phyloP scores from a whole-genome alignment of 1,140 invertebrate genomes.

The Halyomorpha halys region DNA sequence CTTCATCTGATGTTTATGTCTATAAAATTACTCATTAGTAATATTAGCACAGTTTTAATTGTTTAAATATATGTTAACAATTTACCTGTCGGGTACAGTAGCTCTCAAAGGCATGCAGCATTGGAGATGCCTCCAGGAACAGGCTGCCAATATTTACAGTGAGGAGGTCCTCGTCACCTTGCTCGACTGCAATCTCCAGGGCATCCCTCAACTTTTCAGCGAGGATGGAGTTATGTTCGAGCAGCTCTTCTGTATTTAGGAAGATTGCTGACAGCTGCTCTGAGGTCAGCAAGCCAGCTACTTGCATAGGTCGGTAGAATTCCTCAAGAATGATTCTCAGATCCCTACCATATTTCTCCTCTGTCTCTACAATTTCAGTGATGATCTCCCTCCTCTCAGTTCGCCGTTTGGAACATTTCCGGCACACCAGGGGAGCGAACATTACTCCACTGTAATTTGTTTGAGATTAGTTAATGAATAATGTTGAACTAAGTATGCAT shows the following conservation, averaged over 20 bases:
- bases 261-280: slow-evolving; percentile 83
- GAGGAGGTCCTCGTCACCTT: slow-evolving; percentile 67
- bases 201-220: slow-evolving; percentile 75
- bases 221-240: slow-evolving; percentile 77
- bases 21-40: too few species aligned
- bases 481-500: too few species aligned
- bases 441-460: slow-evolving; percentile 45
- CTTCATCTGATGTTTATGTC: too few species aligned
- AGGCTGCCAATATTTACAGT: slow-evolving; percentile 85
- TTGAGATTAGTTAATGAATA: too few species aligned
- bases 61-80: too few species aligned
- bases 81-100: slow-evolving; percentile 74
- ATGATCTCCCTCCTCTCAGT: slow-evolving; percentile 88
- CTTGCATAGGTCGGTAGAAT: slow-evolving; percentile 86
- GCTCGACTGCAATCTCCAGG: slow-evolving; percentile 72
- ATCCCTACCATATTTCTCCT: slow-evolving; percentile 89
- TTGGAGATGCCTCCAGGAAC: slow-evolving; percentile 81
- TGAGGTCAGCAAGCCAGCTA: slow-evolving; percentile 53
- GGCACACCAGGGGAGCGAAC: slow-evolving; percentile 69
- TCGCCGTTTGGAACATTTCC: slow-evolving; percentile 76
- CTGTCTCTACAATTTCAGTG: slow-evolving; percentile 90
- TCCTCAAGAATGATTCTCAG: slow-evolving; percentile 85
- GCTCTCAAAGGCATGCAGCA: slow-evolving; percentile 87
- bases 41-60: too few species aligned
- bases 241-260: slow-evolving; percentile 83